Base-by-base conservation (phyloP, 2,797 vertebrate species). In the Eleutherodactylus coqui region DNA sequence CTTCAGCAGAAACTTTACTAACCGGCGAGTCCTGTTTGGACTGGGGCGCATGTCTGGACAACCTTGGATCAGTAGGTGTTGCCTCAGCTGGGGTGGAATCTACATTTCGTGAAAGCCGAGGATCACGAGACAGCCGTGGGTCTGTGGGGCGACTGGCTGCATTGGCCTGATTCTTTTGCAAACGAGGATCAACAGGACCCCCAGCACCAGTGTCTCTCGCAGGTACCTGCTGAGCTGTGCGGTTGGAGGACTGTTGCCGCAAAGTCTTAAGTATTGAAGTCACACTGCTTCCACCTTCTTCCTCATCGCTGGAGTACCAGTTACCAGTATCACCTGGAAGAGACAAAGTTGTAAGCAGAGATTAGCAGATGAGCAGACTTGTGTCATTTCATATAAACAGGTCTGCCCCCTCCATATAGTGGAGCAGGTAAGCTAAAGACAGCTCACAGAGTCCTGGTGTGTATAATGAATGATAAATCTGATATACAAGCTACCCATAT, bases 251-350 rank as follows among this genome's bases (percentile, higher is more conserved):
- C 88, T 99, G 97, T 80, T 98, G 97, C 4, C 97, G 93, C 10
- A 99, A 92, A 0, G 96, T 97, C 90, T 97, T 98, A 21, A 99
- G 79, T 64, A 99, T 99, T 49, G 96, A 97, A 5, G 96, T 97
- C 77, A 98, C 97, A 0, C 97, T 98, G 32, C 96, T 94, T 0
- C 97, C 96, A 0, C 97, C 97, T 0, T 99, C 98, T 1, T 99
- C 98, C 45, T 99, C 98, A 0, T 99, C 98, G 16, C 98, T 99
- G 3, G 98, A 99, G 90, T 99, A 99, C 98, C 98, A 99, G 90
- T 97, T 99, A 7, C 96, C 97, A 0, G 97, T 93, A 87, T 99
- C 97, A 13, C 97, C 97, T 98, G 27, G 1, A 8, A 5, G 67
- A 64, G 2, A 21, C 7, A 55, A 16, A 45, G 53, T 24, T 5